A percentile compares a stretch with the other conserved stretches of the same genome.
These are phyloP conservation scores for Phodopus roborovskii DNA, from an alignment of 2,113 vertebrate genomes.

Conservation along the genomic window DNA sequence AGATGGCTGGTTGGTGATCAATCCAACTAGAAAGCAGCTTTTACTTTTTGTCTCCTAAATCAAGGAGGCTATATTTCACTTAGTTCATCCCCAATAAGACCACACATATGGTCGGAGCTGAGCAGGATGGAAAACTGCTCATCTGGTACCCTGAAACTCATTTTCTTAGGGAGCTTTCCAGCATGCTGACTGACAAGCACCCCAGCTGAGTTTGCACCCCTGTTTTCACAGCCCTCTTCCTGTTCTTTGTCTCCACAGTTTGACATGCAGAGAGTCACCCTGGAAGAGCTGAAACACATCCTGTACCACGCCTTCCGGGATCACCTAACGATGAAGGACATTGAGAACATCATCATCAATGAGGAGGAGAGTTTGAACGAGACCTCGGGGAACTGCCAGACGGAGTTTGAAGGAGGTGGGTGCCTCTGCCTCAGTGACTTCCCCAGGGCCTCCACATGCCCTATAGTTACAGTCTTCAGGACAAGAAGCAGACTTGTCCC, in stretches of 20 bases:
- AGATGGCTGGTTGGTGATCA: conserved; percentile 29
- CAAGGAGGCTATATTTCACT: background rate
- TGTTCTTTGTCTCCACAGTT: conserved; percentile 89
- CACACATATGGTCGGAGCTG: background rate
- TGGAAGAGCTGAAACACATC: conserved; percentile 99
- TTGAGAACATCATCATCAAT: conserved; percentile 99
- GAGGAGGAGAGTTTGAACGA: conserved; percentile 99
- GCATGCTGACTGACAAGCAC: no score
- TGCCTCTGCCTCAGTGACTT: fast-evolving
- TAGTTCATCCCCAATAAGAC: background rate
- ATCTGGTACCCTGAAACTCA: background rate
- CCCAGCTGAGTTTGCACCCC: no score
- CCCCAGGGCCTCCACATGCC: background rate
- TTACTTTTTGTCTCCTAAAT: background rate
- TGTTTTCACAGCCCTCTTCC: background rate
- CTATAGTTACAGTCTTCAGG: no score
- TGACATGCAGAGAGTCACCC: conserved; percentile 98
- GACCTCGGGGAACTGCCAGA: conserved; percentile 96
- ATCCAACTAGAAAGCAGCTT: background rate
- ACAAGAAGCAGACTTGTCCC: no score
- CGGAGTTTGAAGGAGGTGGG: conserved; percentile 95
- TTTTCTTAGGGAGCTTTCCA: background rate
- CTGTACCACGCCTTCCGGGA: conserved; percentile 98
- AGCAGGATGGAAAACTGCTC: conserved; percentile 3
- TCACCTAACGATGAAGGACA: conserved; percentile 99